Evolutionary conservation across 2,113 vertebrate genomes (phyloP).

Genomic region (Archocentrus centrarchus): DNA sequence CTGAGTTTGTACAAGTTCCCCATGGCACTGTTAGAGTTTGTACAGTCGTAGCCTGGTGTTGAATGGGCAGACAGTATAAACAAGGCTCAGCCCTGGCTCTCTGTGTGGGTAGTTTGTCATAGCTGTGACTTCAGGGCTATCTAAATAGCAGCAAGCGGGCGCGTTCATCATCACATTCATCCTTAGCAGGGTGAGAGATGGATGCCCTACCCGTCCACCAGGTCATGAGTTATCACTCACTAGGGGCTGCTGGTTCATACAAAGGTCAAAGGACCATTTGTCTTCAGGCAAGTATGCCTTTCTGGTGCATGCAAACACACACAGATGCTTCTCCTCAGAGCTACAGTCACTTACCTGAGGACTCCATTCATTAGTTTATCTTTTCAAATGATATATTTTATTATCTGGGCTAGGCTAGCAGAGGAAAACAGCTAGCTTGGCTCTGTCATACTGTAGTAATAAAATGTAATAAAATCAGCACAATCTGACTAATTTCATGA

Average conservation of each 20-base stretch:
- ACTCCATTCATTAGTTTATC: conserved; percentile 10
- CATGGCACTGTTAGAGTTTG: conserved; percentile 47
- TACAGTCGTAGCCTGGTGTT: conserved; percentile 27
- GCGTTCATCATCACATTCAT: conserved; percentile 74
- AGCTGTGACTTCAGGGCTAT: conserved; percentile 76
- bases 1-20: conserved; percentile 39
- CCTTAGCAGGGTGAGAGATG: conserved; percentile 66
- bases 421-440: no score
- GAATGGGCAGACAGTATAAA: conserved; percentile 53
- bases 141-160: conserved; percentile 68
- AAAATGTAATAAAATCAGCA: fast-evolving
- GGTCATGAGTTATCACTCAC: conserved; percentile 76
- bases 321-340: background rate
- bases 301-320: conserved; percentile 27
- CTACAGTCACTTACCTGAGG: background rate
- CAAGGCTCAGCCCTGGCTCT: conserved; percentile 51
- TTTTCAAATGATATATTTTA: background rate
- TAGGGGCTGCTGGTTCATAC: conserved; percentile 63
- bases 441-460: background rate
- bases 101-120: conserved; percentile 71
- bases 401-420: no score
- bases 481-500: background rate
- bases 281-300: conserved; percentile 58
- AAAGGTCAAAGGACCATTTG: conserved; percentile 71
- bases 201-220: conserved; percentile 53